Percentiles rank a stretch among this genome's conserved stretches.
Conservation (phyloP, 2,113 vertebrate genomes). For the Bubo blakistoni region DNA sequence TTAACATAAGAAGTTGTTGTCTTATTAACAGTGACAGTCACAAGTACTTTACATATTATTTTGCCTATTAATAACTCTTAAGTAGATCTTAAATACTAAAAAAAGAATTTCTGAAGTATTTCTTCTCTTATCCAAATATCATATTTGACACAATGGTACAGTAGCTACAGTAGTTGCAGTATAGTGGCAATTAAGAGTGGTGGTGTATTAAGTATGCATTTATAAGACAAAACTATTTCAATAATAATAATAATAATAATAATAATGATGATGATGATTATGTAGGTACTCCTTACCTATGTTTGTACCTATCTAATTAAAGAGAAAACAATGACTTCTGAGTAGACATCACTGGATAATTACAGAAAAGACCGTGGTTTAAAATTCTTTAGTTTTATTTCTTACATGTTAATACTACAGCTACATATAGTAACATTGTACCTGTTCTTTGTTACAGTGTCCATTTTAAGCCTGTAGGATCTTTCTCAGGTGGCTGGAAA, state of each 20-base stretch:
- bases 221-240: neutral
- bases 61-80: neutral
- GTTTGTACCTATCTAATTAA: neutral
- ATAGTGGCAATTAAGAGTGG: fast-evolving
- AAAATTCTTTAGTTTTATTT: neutral
- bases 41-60: neutral
- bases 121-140: neutral
- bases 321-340: neutral
- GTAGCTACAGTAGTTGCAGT: neutral
- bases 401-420: neutral
- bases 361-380: neutral
- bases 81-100: neutral
- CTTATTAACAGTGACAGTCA: neutral
- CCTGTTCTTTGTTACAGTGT: neutral
- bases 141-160: neutral
- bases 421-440: neutral
- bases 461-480: neutral
- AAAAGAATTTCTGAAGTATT: neutral
- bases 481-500: neutral
- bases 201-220: neutral
- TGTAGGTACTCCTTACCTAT: fast-evolving
- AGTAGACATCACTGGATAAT: neutral
- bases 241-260: neutral
- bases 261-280: neutral
- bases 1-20: neutral